Conservation (phyloP, 2,113 vertebrate species). For the Argyrosomus japonicus region DNA sequence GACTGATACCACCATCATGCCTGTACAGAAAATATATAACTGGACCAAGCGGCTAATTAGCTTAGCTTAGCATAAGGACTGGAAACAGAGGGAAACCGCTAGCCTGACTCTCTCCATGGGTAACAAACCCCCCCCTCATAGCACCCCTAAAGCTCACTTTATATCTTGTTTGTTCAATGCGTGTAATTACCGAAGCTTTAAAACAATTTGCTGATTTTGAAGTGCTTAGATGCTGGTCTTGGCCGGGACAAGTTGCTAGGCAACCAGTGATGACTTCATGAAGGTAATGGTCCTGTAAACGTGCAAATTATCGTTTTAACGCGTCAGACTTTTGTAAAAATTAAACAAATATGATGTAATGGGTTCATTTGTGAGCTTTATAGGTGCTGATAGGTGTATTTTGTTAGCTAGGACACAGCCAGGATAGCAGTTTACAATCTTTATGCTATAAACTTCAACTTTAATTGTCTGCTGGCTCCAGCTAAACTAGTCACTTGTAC, state of each 20-base stretch:
- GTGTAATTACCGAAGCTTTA: too few relatives aligned
- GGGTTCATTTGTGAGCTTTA: neutral
- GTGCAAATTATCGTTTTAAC: neutral
- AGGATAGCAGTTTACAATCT: neutral
- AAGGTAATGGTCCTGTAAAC: neutral
- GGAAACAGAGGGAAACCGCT: neutral
- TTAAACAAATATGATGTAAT: neutral
- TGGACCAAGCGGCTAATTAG: neutral
- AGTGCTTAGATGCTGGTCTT: neutral
- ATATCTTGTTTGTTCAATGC: neutral
- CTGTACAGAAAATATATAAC: neutral
- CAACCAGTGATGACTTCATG: neutral
- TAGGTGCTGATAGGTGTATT: neutral
- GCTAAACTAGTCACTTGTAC: neutral
- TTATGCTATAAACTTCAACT: neutral
- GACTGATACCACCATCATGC: neutral
- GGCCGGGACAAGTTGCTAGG: neutral
- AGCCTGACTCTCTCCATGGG: neutral
- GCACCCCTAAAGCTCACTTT: neutral
- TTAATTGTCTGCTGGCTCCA: neutral
- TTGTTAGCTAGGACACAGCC: neutral
- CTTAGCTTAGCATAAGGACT: slow-evolving; percentile 16
- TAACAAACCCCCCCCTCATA: neutral
- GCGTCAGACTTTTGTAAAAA: too few relatives aligned
- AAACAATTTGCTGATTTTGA: neutral